Evolutionary conservation across 1,140 invertebrate species (phyloP).

Genomic region (Brachionus calyciflorus): DNA sequence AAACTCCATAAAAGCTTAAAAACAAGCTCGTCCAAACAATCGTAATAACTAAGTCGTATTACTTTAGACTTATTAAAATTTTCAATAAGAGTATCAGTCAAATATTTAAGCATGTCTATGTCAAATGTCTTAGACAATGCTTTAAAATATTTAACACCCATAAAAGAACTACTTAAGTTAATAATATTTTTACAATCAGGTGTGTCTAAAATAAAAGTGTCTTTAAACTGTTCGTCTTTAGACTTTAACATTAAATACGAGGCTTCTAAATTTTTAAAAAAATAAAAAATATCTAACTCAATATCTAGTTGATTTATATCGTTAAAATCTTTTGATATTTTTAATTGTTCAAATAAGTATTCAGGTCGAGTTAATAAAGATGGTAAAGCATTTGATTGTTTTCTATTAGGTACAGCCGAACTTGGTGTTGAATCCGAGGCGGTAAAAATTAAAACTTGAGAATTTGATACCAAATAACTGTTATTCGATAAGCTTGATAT

Average conservation of each 20-base stretch:
- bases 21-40: conserved; percentile 19
- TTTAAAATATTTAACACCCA: conserved; percentile 26
- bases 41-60: conserved; percentile 13
- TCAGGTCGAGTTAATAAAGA: neutral
- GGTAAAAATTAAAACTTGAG: neutral
- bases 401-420: neutral
- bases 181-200: conserved; percentile 15
- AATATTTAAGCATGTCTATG: conserved; percentile 28
- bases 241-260: neutral
- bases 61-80: neutral
- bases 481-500: conserved; percentile 16
- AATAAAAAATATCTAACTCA: conserved; percentile 25
- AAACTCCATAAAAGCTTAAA: neutral
- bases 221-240: conserved; percentile 13
- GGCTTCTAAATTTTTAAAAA: conserved; percentile 26
- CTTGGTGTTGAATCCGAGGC: neutral
- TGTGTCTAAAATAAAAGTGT: conserved; percentile 14
- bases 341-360: conserved; percentile 12
- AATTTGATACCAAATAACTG: neutral
- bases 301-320: neutral
- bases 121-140: neutral
- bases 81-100: neutral
- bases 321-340: conserved; percentile 12
- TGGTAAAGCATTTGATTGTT: neutral
- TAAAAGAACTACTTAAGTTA: conserved; percentile 14